Base-by-base conservation (phyloP, 2,113 vertebrate genomes). In the Larimichthys crocea region DNA sequence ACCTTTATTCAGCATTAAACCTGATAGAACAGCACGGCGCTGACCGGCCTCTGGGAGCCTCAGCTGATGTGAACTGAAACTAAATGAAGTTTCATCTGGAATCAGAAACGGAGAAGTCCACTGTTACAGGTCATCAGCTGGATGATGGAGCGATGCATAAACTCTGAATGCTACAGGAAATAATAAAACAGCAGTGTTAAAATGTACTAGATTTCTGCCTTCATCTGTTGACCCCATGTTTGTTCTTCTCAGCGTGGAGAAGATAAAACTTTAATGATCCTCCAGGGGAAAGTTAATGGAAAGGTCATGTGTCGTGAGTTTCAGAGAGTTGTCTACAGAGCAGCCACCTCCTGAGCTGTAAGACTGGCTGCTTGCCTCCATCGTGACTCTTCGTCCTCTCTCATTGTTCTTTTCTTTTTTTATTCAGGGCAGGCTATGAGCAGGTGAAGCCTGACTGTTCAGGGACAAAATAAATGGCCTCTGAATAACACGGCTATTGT, bases 381-480 rank as follows among this genome's bases (percentile, higher is more conserved):
- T 50, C 16, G 60, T 76, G 57, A 40, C 49, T 77, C 14, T 73
- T 16, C 65, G 16, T 35, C 19, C 35, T 65, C 46, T 29, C 46
- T 40, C 29, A 22, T 26, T 52, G 20, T 52, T 63, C 20, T 7
- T 56, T 44, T 26, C 59, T 31, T 7, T 76, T 64, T 12, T 60
- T 67, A 62, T 78, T 65, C 74, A 74, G 63, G 66, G 65, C 22
- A 61, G 52, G 35, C 57, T 4, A 14, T 24, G 63, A 55, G 52
- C 81, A 82, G 46, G 35, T 71, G 61, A 79, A 78, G 49, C 15
- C 24, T 42, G n/a, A 17, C 22, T 40, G 57, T 87, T 63, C 19
- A 6, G 15, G 17, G 66, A 26, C 59, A 72, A 76, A 83, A 72
- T 83, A 79, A 84, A 68, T 79, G 75, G 69, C 55, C 75, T 78